Evolutionary conservation across 2,113 vertebrate genomes (phyloP).

Genomic region (Platysteira castanea): DNA sequence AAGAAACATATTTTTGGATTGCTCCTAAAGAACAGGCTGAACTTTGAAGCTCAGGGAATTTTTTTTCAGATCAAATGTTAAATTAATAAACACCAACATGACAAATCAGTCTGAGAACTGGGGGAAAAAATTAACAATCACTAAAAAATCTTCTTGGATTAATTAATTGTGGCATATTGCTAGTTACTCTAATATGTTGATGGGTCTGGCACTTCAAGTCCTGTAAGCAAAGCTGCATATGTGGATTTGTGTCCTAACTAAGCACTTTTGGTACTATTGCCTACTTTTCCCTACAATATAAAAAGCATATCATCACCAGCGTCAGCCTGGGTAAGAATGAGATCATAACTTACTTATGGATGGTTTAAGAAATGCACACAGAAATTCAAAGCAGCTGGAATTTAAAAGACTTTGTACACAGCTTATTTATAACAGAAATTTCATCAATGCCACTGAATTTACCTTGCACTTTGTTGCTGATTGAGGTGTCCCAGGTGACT

Average conservation of each 20-base stretch:
- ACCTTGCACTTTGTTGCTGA: conserved; percentile 1
- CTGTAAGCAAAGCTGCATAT: background rate
- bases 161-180: conserved; percentile 33
- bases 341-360: background rate
- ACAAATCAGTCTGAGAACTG: conserved; percentile 31
- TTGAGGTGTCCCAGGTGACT: background rate
- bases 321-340: background rate
- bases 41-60: conserved; percentile 63
- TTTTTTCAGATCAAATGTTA: conserved; percentile 54
- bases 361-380: background rate
- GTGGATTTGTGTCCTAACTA: background rate
- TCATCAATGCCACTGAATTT: conserved; percentile 1
- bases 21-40: conserved; percentile 60
- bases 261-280: background rate
- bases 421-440: background rate
- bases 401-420: background rate
- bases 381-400: conserved; percentile 13
- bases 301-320: background rate
- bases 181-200: background rate
- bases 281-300: background rate
- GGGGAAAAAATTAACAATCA: conserved; percentile 3
- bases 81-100: conserved; percentile 67
- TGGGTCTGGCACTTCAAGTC: background rate
- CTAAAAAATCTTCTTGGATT: conserved; percentile 42
- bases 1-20: conserved; percentile 71